phyloP scores from a whole-genome alignment of 1,140 invertebrate genomes.

The Campodea augens region DNA sequence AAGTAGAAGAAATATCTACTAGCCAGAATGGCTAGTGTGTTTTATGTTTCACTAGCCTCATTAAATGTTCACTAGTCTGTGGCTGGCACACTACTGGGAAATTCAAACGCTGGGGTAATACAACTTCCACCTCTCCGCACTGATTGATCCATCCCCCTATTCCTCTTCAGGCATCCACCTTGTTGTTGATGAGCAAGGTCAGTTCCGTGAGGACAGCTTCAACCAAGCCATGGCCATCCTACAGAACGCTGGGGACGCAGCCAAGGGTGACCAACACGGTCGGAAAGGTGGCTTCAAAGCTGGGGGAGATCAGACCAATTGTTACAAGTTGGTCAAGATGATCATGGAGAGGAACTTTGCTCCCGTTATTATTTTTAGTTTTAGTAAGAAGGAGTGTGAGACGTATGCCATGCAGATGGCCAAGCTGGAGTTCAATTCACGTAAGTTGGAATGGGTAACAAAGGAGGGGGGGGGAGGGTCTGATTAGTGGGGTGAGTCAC shows the following conservation, averaged over 20 bases:
- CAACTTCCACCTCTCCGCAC: too few species aligned
- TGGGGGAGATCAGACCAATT: conserved; percentile 48
- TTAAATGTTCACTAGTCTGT: too few species aligned
- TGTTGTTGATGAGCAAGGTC: conserved; percentile 80
- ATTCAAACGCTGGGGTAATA: too few species aligned
- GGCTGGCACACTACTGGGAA: too few species aligned
- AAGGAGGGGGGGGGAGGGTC: too few species aligned
- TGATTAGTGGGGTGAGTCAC: too few species aligned
- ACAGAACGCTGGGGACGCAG: conserved; percentile 47
- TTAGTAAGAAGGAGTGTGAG: conserved; percentile 98
- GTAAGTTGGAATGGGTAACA: conserved; percentile 25
- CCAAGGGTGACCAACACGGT: conserved; percentile 43
- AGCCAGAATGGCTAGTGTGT: too few species aligned
- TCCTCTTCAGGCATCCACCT: too few species aligned
- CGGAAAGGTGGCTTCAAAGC: conserved; percentile 40
- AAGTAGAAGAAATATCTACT: too few species aligned
- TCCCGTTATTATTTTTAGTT: conserved; percentile 97
- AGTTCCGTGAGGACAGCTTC: conserved; percentile 95
- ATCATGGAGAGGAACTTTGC: conserved; percentile 96
- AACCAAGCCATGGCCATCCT: conserved; percentile 83
- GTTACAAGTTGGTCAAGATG: conserved; percentile 97
- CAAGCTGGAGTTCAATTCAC: conserved; percentile 89
- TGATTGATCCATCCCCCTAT: too few species aligned
- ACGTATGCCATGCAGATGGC: conserved; percentile 89
- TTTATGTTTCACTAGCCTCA: too few species aligned